Evolutionary conservation across 2,113 vertebrate species (phyloP), one percentile per base, ranked within the genome.

Genomic region (Hemibagrus wyckioides): DNA sequence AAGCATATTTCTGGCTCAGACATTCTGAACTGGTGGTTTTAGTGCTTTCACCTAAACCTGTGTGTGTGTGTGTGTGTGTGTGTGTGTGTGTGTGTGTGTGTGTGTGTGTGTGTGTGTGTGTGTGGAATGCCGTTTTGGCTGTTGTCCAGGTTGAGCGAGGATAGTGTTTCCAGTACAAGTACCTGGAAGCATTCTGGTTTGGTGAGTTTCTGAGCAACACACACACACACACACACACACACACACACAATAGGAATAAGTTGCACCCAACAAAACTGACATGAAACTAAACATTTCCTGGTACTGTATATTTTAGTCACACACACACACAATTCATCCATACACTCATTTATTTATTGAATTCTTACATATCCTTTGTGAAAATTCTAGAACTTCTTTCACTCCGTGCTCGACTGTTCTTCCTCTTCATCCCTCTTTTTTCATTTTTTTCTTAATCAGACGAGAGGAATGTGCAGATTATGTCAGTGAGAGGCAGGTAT

Each of bases 41-140:
- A 30, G 8, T 81, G 11, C 59, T 54, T 52, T 48, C 17, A 71
- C 6, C 25, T 75, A 14, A 30, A 50, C 17, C 36, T 33, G 57
- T 80, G 56, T 80, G 25, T 79, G 48, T 82, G 77, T 39, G 28
- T 76, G 83, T 77, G 48, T 82, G 77, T 39, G 28, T 76, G 83
- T 85, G 50, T 73, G 63, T 80, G 85, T 83, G 50, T 82, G 67
- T 89, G 88, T 89, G 59, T 80, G 85, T 57, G 88, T 85, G 80
- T 86, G 84, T 89, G 81, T 80, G 85, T 87, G 82, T 87, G 88
- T 87, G 82, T 85, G 69, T 85, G 89, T 88, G 80, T 90, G 86
- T 56, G 81, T 86, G 97, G 96, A 0, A 98, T 99, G 97, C 98
- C 97, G 84, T 59, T 89, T 94, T 0, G 95, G 93, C 0, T 96